Percentiles rank a stretch among this genome's conserved stretches.
phyloP scores from a whole-genome alignment of 2,113 vertebrate genomes.

The Phylloscopus whistleri region DNA sequence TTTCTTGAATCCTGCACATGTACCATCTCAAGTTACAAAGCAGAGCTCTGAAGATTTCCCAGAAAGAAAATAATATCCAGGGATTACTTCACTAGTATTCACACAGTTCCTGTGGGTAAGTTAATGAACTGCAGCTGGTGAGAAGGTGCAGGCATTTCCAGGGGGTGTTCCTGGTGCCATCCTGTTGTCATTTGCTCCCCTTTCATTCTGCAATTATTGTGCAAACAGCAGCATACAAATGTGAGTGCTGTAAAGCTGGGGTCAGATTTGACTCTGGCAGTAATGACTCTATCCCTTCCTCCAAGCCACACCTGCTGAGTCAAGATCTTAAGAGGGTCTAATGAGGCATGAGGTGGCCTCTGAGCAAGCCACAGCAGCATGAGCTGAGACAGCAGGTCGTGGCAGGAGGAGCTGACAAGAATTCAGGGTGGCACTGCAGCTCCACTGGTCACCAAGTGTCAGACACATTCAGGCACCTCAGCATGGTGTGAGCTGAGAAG shows the following conservation, averaged over 20 bases:
- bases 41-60: not conserved
- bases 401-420: not conserved
- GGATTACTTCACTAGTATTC: not conserved
- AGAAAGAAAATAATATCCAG: not conserved
- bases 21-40: not conserved
- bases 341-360: not conserved
- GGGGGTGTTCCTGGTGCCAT: not conserved
- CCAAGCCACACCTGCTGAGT: not conserved
- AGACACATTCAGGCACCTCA: not conserved
- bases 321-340: not conserved
- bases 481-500: not conserved
- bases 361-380: not conserved
- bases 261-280: not conserved
- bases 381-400: not conserved
- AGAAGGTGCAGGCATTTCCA: not conserved
- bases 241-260: not conserved
- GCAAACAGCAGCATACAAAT: not conserved
- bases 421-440: not conserved
- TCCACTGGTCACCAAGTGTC: not conserved
- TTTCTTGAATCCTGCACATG: not conserved
- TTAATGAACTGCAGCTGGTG: not conserved
- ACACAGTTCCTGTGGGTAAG: not conserved
- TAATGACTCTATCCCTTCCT: not conserved
- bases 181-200: not conserved
- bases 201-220: not conserved